Evolutionary conservation across 92 coral and sea anemone genomes (phyloP).

Genomic region (Porites cylindrica): DNA sequence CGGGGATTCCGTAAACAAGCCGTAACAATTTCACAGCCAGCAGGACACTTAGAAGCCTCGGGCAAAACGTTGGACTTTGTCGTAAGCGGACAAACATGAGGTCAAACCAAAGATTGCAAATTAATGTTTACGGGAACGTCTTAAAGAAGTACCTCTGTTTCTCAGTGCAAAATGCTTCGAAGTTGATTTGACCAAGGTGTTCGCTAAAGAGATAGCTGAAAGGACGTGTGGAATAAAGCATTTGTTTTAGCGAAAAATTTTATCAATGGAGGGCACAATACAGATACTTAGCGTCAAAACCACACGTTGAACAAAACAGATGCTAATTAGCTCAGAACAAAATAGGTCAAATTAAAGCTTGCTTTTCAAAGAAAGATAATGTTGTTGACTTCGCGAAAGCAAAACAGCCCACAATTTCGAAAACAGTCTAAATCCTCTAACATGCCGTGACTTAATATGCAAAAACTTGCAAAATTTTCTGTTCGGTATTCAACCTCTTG

Average conservation of each 20-base stretch:
- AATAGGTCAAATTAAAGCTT: neutral
- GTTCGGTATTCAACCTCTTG: too few species aligned
- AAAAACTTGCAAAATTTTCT: too few species aligned
- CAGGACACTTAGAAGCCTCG: neutral
- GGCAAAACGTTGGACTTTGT: neutral
- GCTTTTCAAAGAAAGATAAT: neutral
- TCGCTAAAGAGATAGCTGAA: too few species aligned
- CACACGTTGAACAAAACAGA: conserved; percentile 8
- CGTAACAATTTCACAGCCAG: neutral
- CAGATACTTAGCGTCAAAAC: conserved; percentile 2
- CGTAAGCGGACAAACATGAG: neutral
- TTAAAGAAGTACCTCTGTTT: too few species aligned
- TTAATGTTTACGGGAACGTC: too few species aligned
- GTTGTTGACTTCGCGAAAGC: neutral
- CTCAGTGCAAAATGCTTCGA: too few species aligned
- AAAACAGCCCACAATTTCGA: neutral
- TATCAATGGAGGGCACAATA: conserved; percentile 1
- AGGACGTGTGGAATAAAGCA: neutral
- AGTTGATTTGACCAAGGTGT: too few species aligned
- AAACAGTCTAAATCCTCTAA: too few species aligned
- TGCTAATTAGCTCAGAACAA: neutral
- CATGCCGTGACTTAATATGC: too few species aligned
- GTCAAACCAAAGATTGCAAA: too few species aligned
- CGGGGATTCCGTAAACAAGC: neutral
- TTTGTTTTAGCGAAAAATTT: conserved; percentile 4